Base-by-base conservation (phyloP, 1,140 invertebrate genomes). In the Rhopalosiphum maidis region DNA sequence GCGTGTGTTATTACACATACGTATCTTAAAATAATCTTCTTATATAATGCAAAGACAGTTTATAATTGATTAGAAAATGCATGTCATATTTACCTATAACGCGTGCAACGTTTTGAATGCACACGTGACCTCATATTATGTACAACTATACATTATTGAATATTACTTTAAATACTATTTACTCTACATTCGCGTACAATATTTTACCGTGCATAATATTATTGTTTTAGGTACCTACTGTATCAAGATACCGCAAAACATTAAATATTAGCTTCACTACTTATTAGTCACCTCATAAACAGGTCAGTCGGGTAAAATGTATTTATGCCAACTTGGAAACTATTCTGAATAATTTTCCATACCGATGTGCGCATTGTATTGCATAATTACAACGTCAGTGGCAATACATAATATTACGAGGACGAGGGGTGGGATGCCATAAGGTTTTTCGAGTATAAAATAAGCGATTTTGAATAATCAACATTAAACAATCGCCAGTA, bases 271-370 rank as follows among this genome's bases (percentile, higher is more conserved):
- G 83, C 23, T 86, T 30, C 30, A 30, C 83, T 25, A 86, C 41
- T 86, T 86, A 86, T 86, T 86, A 86, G 41, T 86, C 83, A 46
- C 41, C 41, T 86, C 83, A 25, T 86, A 43, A 86, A 86, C 46
- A 43, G 37, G 41, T 86, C 41, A 43, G 43, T 41, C 41, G 83
- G 9, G 41, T 86, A 86, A 35, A 83, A 83, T 41, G 82, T 86
- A 86, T 46, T 30, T 11, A 86, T 77, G 60, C 83, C 83, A 30
- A 46, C 46, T 86, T 46, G 37, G 25, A 30, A 43, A 86, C 25
- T 86, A 43, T 86, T 46, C 41, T 25, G 37, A 86, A 86, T 86
- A 37, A 43, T 86, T 86, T 86, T 86, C 25, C 41, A 41, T 86
- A 5, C 83, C 83, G 41, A 86, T 30, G 37, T 86, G 22, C 41